phyloP scores from a whole-genome alignment of 2,888 invertebrate genomes.

The Polymixis flavicincta region DNA sequence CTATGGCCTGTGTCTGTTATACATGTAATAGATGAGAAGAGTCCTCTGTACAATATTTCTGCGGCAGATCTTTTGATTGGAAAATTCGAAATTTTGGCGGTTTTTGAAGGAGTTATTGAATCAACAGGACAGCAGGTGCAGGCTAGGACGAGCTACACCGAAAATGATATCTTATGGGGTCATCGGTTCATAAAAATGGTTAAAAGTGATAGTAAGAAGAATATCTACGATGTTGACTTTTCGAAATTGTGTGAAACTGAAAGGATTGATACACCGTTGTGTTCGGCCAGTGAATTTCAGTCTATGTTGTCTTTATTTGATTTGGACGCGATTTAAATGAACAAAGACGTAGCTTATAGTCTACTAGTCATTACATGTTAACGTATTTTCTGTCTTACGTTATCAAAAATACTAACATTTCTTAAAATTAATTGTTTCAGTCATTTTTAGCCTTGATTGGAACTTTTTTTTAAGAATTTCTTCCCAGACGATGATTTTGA shows the following conservation, averaged over 20 bases:
- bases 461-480: neutral
- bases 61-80: slow-evolving; percentile 96
- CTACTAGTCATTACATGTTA: slow-evolving; percentile 35
- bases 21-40: slow-evolving; percentile 96
- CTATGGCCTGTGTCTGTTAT: slow-evolving; percentile 99
- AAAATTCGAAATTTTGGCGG: slow-evolving; percentile 96
- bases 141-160: slow-evolving; percentile 95
- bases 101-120: slow-evolving; percentile 97
- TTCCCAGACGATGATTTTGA: neutral
- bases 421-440: neutral
- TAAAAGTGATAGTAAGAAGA: slow-evolving; percentile 92
- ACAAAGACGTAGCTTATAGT: neutral
- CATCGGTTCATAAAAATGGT: slow-evolving; percentile 96
- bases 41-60: slow-evolving; percentile 97
- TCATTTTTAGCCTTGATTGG: neutral
- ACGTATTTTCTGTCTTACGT: neutral
- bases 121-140: slow-evolving; percentile 96
- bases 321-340: slow-evolving; percentile 26
- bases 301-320: slow-evolving; percentile 64
- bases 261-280: slow-evolving; percentile 96
- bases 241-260: slow-evolving; percentile 96
- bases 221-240: slow-evolving; percentile 96
- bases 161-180: slow-evolving; percentile 96
- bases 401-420: no score
- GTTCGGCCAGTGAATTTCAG: slow-evolving; percentile 93